Evolutionary conservation across 2,888 invertebrate genomes (phyloP), one percentile per base, ranked within the genome.

Genomic region (Sisyra terminalis): DNA sequence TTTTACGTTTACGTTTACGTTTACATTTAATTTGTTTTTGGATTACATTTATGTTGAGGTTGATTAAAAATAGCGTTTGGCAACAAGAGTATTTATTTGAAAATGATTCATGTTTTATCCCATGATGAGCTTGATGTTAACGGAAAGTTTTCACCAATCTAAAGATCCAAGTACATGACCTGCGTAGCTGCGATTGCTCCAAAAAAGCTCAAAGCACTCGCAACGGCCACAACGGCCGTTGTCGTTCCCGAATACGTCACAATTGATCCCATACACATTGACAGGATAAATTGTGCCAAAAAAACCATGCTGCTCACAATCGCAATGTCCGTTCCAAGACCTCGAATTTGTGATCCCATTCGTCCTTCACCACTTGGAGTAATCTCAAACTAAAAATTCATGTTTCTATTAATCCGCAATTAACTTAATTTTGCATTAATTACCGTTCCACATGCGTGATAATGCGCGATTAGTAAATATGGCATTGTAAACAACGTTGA

Each of bases 401-500:
- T 16, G 16, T 10, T 17, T 16, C 1, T n/a, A n/a, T 3, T 16
- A 17, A 4, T 17, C 14, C 3, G 16, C 15, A 38, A 2, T 17
- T 9, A 11, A 5, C 24, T 24, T 24, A 7, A 24, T 24, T 24
- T 24, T 24, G 24, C 7, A 5, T 24, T 44, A 55, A 73, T 73
- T 67, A 92, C 94, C 67, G 75, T 79, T 52, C 86, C 83, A 46
- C 78, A 78, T n/a, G 88, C 80, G 58, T 96, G 94, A 59, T 94
- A 96, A 58, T 89, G 86, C 4, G 96, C 94, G 18, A 96, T 78
- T 42, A 96, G 68, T 29, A 94, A 67, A 57, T 93, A 96, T 2
- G 94, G 94, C 89, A 96, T 89, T 8, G 94, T 96, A 63, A 96
- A 96, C 17, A 96, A 71, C 0, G 94, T 94, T 10, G 94, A 92